These are phyloP conservation scores for Ellobius talpinus DNA, from an alignment of 2,113 vertebrate genomes.

Conservation along the genomic window DNA sequence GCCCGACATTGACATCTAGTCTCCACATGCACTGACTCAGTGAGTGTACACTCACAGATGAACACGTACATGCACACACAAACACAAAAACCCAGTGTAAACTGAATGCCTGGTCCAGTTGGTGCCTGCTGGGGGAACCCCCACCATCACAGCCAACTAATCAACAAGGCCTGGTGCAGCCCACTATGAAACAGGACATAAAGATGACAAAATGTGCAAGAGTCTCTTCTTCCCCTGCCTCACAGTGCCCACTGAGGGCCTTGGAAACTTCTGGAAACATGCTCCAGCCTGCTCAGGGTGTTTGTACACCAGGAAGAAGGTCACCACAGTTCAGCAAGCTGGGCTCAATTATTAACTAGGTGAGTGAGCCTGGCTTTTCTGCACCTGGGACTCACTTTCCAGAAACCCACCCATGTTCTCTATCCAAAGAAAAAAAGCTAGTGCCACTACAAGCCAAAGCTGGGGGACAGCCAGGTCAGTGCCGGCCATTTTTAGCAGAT, in stretches of 20 bases:
- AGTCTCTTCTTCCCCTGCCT: neutral
- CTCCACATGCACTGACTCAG: too few relatives aligned
- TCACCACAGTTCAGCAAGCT: accelerated
- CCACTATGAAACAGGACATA: neutral
- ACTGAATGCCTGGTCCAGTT: accelerated
- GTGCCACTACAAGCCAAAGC: neutral
- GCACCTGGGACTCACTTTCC: neutral
- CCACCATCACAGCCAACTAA: neutral
- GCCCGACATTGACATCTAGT: neutral
- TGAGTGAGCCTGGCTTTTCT: neutral
- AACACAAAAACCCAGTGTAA: neutral
- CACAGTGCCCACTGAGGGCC: neutral
- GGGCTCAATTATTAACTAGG: neutral
- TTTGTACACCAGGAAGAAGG: neutral
- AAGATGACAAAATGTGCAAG: accelerated
- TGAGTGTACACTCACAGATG: neutral
- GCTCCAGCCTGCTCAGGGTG: neutral
- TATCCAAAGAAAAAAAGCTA: too few relatives aligned
- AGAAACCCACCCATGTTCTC: neutral
- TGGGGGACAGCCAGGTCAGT: neutral
- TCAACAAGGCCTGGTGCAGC: neutral
- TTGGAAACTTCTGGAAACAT: neutral
- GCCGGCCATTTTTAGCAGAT: neutral
- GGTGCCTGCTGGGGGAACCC: neutral
- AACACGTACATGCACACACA: neutral